These are phyloP conservation scores for Drosophila pullipes DNA, from an alignment of 2,888 invertebrate genomes.

Conservation along the genomic window DNA sequence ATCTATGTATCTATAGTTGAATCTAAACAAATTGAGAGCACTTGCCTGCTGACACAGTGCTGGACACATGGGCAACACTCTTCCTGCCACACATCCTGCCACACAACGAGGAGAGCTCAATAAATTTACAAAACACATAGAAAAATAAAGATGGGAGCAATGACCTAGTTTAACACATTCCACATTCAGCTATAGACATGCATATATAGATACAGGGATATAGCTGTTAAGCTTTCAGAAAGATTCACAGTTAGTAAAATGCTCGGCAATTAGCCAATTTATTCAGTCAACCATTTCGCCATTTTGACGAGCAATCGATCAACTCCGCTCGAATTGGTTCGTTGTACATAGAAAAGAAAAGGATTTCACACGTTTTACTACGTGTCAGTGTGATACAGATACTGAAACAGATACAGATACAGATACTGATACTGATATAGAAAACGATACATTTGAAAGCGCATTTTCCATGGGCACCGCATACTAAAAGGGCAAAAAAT, in stretches of 20 bases:
- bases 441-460: conserved; percentile 8
- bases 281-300: conserved; percentile 33
- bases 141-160: conserved; percentile 5
- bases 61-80: conserved; percentile 10
- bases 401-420: background rate
- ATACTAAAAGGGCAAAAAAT: conserved; percentile 34
- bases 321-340: conserved; percentile 5
- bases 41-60: conserved; percentile 47
- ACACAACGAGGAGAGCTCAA: conserved; percentile 35
- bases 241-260: conserved; percentile 21
- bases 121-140: conserved; percentile 27
- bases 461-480: conserved; percentile 12
- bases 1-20: conserved; percentile 1
- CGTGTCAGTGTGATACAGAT: background rate
- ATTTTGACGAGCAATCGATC: conserved; percentile 11
- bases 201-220: background rate
- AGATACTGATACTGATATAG: background rate
- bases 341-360: background rate
- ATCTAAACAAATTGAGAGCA: conserved; percentile 28
- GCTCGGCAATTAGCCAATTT: conserved; percentile 67
- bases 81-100: conserved; percentile 37
- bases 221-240: conserved; percentile 47
- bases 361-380: background rate
- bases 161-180: conserved; percentile 41
- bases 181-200: background rate